Evolutionary conservation across 2,888 invertebrate species (phyloP), one percentile per base, ranked within the genome.

Genomic region (Ptychoptera albimana): DNA sequence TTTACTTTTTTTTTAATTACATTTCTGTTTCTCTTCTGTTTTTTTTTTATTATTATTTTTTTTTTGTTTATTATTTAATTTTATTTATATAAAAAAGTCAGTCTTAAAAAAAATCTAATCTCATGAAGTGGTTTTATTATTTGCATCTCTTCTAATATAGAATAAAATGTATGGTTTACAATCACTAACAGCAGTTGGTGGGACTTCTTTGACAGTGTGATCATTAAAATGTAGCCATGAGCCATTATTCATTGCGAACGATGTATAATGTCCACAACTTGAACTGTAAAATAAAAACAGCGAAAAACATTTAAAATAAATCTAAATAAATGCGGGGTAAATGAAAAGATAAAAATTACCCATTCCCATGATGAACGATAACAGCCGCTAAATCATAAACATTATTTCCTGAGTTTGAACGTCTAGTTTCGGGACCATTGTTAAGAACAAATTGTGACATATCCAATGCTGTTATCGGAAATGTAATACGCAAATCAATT

Each of bases 161-260:
- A 87, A 85, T 53, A 87, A 70, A 52, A 87, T 83, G 71, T 87
- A 87, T 12, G 86, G 84, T 66, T 85, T 85, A 65, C 84, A 83
- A 52, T 75, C 72, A 13, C 77, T 77, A 41, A 87, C 85, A 1
- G 77, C 72, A 39, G 77, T 72, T 15, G 75, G 72, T n/a, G 49
- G 44, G 15, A 57, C 56, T 47, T 57, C 54, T 34, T 82, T 74
- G n/a, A 87, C 86, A 1, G 78, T 75, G 55, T 83, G 81, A 66
- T 87, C 87, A 68, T 87, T 85, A 70, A 85, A 87, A 64, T 85
- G 84, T 67, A 81, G 81, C 87, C 86, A 87, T 52, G 77, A 77
- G 41, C 77, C 77, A 53, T 81, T 81, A 68, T 82, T 81, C 52
- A 77, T 75, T 39, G 84, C 85, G 65, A 82, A 86, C 49, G 86